Evolutionary conservation across 2,797 vertebrate species (phyloP), one percentile per base, ranked within the genome.

Genomic region (Pipistrellus nathusii): DNA sequence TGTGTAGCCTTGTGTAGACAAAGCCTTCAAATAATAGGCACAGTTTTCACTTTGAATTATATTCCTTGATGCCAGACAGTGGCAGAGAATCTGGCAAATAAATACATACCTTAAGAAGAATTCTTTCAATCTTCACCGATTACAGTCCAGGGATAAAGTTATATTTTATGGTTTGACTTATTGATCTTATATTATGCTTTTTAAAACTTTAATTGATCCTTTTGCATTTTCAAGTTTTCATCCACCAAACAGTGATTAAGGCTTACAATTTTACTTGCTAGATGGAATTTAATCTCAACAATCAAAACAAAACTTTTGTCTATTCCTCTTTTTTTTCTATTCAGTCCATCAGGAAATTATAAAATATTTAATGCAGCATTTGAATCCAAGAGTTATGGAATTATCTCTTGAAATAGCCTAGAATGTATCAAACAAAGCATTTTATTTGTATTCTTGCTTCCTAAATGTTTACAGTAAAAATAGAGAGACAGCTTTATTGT

Each of bases 381-480:
- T 94, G 46, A 90, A 72, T 87, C 25, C 23, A 7, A 93, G 68
- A 86, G 17, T 9, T 66, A 11, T 78, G 92, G 15, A 88, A 88
- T 32, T 88, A 1, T 92, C 84, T 85, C 27, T 93, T 91, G 32
- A 95, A 95, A 89, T 75, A 91, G 46, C 25, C 2, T 92, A 21
- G 20, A 38, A 69, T 93, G 27, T 64, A 75, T 30, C 25, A 88
- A 69, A 48, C 64, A 82, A 84, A 90, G 17, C 11, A 21, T 73
- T 92, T 85, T 93, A 90, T 75, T 88, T 92, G 23, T 72, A 82
- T 30, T 90, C 80, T 69, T 85, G 15, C 48, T 69, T 93, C 27
- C 38, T 91, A 71, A 78, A 90, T 81, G n/a, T 95, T 95, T 95
- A 87, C 27, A 92, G 38, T 92, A 94, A 92, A 93, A 97, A 94